phyloP scores from a whole-genome alignment of 2,797 vertebrate genomes.

The Acrossocheilus fasciatus region DNA sequence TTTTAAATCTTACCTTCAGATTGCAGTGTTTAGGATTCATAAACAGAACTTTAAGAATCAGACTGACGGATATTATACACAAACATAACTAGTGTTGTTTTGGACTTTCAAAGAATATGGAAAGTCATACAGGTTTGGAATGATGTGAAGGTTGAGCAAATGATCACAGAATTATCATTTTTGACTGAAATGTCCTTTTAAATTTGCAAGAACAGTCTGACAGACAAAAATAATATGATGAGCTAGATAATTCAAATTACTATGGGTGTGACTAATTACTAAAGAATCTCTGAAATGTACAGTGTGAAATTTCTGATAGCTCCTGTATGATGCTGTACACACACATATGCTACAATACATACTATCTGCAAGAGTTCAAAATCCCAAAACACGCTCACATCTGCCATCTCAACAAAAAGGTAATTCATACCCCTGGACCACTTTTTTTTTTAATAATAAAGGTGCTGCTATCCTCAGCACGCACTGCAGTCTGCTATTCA shows the following conservation, averaged over 20 bases:
- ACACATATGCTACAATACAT: neutral
- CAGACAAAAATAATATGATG: conserved; percentile 60
- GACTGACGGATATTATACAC: too few relatives aligned
- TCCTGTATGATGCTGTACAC: neutral
- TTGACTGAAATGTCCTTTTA: neutral
- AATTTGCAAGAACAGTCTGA: neutral
- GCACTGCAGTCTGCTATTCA: conserved; percentile 17
- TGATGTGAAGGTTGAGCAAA: neutral
- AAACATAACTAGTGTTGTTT: too few relatives aligned
- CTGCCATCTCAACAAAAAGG: conserved; percentile 1
- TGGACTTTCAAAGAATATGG: neutral
- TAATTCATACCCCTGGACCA: neutral
- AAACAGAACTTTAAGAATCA: too few relatives aligned
- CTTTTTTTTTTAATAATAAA: conserved; percentile 24
- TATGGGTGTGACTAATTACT: conserved; percentile 74
- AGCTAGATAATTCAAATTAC: conserved; percentile 61
- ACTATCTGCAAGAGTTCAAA: neutral
- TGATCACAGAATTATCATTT: neutral
- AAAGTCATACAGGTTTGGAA: neutral
- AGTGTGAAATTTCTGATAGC: neutral
- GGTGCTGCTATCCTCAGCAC: conserved; percentile 9
- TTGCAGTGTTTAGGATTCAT: too few relatives aligned
- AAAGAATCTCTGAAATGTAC: conserved; percentile 65
- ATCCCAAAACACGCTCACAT: neutral
- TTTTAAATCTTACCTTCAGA: neutral